A percentile compares a stretch with the other conserved stretches of the same genome.
These are phyloP conservation scores for Nasonovia ribisnigri DNA, from an alignment of 2,888 invertebrate genomes.

Conservation along the genomic window DNA sequence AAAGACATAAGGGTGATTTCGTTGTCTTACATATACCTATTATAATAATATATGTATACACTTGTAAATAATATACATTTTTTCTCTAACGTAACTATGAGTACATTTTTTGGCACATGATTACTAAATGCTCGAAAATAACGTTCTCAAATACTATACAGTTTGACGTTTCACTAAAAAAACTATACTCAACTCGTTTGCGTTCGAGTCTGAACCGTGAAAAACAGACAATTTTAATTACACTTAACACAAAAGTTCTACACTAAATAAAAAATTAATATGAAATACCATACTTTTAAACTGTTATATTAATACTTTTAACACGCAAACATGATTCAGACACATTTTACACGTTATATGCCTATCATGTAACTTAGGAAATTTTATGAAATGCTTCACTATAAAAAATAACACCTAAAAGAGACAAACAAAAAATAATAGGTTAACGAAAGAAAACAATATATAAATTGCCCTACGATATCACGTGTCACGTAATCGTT, in stretches of 20 bases:
- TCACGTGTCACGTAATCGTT: background rate
- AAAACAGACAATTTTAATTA: slow-evolving; percentile 25
- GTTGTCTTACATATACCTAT: background rate
- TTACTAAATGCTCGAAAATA: slow-evolving; percentile 34
- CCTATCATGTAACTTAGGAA: background rate
- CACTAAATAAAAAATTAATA: background rate
- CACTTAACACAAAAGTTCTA: background rate
- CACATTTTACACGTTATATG: background rate
- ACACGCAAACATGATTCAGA: background rate
- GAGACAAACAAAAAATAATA: background rate
- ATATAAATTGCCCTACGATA: background rate
- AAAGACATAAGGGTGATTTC: slow-evolving; percentile 31
- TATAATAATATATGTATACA: background rate
- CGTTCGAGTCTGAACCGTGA: background rate
- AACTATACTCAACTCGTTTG: slow-evolving; percentile 18
- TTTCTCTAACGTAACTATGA: background rate
- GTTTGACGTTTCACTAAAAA: slow-evolving; percentile 46
- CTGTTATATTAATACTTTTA: background rate
- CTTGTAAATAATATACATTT: slow-evolving; percentile 3
- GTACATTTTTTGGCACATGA: slow-evolving; percentile 40
- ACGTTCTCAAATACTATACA: slow-evolving; percentile 16
- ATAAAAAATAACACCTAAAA: background rate
- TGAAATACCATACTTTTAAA: background rate
- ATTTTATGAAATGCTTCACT: background rate
- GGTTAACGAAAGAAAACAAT: background rate